Conservation (phyloP, 2,888 invertebrate species). For the Hydrotaea cyrtoneurina region DNA sequence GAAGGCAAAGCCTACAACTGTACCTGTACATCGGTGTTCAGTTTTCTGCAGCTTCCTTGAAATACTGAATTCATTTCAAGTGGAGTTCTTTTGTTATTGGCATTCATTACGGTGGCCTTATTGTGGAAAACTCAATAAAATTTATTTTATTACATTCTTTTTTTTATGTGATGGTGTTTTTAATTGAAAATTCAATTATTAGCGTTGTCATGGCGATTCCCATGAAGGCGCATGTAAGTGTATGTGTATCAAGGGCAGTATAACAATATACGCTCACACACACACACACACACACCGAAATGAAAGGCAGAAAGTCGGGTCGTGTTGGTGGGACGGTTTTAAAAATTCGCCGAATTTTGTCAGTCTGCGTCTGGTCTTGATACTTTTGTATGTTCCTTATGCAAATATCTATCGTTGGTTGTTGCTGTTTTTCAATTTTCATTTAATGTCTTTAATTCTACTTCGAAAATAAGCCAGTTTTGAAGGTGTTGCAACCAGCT, state of each 20-base stretch:
- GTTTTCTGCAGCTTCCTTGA: not conserved
- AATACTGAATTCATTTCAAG: not conserved
- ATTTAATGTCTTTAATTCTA: too few species aligned
- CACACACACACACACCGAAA: not conserved
- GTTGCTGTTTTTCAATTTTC: too few species aligned
- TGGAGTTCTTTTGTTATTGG: not conserved
- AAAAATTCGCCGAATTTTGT: not conserved
- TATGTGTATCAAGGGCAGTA: not conserved
- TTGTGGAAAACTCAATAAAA: constrained; percentile 30
- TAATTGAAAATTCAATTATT: constrained; percentile 53
- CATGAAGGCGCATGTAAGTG: not conserved
- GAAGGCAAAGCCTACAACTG: not conserved
- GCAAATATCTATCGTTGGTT: too few species aligned
- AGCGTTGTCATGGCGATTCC: constrained; percentile 39
- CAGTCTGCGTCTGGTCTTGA: not conserved
- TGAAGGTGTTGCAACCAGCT: too few species aligned
- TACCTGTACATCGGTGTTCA: not conserved
- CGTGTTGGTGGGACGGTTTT: not conserved
- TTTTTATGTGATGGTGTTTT: constrained; percentile 39
- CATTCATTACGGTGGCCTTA: not conserved
- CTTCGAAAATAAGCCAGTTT: too few species aligned
- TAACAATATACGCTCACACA: too few species aligned
- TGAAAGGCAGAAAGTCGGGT: not conserved
- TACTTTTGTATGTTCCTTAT: not conserved
- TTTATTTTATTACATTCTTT: constrained; percentile 38